Conservation (phyloP, 1,140 invertebrate genomes). For the Lasioglossum albipes region DNA sequence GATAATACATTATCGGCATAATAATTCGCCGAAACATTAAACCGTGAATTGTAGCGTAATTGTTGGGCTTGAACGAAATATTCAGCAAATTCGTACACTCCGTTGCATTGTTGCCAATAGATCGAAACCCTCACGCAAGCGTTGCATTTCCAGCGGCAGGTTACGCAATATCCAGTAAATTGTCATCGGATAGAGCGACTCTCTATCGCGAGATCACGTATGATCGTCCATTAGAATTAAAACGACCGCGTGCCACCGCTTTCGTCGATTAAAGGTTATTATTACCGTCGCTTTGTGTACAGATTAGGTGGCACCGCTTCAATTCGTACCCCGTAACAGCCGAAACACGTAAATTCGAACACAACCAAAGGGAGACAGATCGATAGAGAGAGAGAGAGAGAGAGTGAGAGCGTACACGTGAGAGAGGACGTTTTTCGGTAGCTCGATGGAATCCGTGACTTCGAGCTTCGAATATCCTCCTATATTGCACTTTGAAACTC, state of each 20-base stretch:
- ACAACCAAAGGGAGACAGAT: neutral
- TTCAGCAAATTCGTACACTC: neutral
- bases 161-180: constrained; percentile 28
- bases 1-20: too few relatives aligned
- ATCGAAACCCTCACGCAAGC: neutral
- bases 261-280: constrained; percentile 29
- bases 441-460: neutral
- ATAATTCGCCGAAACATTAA: neutral
- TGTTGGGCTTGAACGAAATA: too few relatives aligned
- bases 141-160: neutral
- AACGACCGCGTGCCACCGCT: constrained; percentile 1
- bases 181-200: constrained; percentile 17
- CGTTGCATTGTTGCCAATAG: neutral
- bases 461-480: neutral
- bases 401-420: too few relatives aligned
- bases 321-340: neutral
- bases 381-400: neutral
- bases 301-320: neutral
- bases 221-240: constrained; percentile 24
- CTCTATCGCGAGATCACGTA: neutral
- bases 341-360: neutral
- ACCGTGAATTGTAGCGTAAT: neutral
- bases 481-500: neutral
- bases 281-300: neutral
- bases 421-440: neutral